Conservation (phyloP, 2,888 invertebrate species). For the Caenorhabditis macrosperma region DNA sequence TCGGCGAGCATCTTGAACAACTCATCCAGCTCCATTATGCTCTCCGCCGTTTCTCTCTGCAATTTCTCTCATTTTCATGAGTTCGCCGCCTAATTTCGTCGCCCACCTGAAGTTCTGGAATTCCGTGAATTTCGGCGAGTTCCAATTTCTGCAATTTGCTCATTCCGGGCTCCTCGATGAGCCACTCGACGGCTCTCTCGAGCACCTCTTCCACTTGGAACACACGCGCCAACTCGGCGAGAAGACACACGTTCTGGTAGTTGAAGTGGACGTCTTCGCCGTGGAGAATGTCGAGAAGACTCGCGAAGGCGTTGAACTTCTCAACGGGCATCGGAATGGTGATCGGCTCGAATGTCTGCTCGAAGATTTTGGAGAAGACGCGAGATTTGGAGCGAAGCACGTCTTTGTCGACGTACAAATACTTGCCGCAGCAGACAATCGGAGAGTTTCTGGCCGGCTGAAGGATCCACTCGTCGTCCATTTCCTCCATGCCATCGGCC, state of each 20-base stretch:
- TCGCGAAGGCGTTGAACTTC: conserved; percentile 31
- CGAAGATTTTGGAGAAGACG: conserved; percentile 40
- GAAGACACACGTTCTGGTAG: conserved; percentile 22
- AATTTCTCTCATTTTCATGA: neutral
- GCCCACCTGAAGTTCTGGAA: conserved; percentile 35
- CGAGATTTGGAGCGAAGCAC: conserved; percentile 41
- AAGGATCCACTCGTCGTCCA: conserved; percentile 53
- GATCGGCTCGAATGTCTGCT: conserved; percentile 47
- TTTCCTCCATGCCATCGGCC: conserved; percentile 13
- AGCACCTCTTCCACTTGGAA: conserved; percentile 13
- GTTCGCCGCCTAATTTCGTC: neutral
- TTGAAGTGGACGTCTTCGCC: conserved; percentile 27
- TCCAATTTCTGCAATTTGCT: conserved; percentile 33
- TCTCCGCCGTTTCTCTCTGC: conserved; percentile 7
- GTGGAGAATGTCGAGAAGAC: conserved; percentile 33
- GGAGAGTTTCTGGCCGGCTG: conserved; percentile 37
- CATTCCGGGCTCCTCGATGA: conserved; percentile 23
- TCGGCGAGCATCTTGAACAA: conserved; percentile 9
- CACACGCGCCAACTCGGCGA: conserved; percentile 15
- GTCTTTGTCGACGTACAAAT: conserved; percentile 45
- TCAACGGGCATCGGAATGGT: conserved; percentile 28
- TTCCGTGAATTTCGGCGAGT: neutral
- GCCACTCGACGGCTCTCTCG: conserved; percentile 9
- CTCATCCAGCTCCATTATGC: conserved; percentile 22
- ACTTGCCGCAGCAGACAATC: conserved; percentile 49